These are phyloP conservation scores for Dendrolimus pini DNA, from an alignment of 2,888 invertebrate species.

Conservation along the genomic window DNA sequence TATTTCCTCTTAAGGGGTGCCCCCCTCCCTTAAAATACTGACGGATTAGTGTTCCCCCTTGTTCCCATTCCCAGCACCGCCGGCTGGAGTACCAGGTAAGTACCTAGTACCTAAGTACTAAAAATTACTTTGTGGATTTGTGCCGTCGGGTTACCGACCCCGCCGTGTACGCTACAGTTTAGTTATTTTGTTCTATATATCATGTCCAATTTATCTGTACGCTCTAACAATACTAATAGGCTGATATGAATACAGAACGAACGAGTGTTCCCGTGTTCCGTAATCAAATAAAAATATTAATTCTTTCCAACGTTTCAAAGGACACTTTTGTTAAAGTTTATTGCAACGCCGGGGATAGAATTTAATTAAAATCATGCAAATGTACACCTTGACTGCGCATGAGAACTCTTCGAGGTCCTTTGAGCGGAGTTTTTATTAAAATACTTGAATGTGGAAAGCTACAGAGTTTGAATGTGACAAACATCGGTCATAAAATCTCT, in stretches of 20 bases:
- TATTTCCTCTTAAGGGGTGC: too few relatives aligned
- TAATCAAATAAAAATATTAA: neutral
- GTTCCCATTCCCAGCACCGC: too few relatives aligned
- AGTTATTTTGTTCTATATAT: too few relatives aligned
- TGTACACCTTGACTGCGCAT: slow-evolving; percentile 28
- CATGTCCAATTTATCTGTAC: too few relatives aligned
- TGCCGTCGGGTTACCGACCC: too few relatives aligned
- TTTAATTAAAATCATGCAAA: slow-evolving; percentile 57
- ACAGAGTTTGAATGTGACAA: slow-evolving; percentile 31
- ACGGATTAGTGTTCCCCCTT: too few relatives aligned
- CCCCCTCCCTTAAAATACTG: too few relatives aligned
- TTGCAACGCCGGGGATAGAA: slow-evolving; percentile 18
- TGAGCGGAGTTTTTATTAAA: slow-evolving; percentile 35
- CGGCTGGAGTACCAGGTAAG: too few relatives aligned
- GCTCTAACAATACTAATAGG: too few relatives aligned
- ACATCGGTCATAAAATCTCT: slow-evolving; percentile 25
- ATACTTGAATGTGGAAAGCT: slow-evolving; percentile 24
- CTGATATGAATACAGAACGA: neutral
- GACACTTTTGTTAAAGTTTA: slow-evolving; percentile 18
- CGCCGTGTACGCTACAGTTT: too few relatives aligned
- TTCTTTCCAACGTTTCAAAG: slow-evolving; percentile 1
- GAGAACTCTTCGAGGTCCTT: slow-evolving; percentile 23
- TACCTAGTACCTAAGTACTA: too few relatives aligned
- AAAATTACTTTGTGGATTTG: too few relatives aligned
- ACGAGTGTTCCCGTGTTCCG: neutral